phyloP scores from a whole-genome alignment of 2,888 invertebrate genomes.

The Pharmacophagus antenor region DNA sequence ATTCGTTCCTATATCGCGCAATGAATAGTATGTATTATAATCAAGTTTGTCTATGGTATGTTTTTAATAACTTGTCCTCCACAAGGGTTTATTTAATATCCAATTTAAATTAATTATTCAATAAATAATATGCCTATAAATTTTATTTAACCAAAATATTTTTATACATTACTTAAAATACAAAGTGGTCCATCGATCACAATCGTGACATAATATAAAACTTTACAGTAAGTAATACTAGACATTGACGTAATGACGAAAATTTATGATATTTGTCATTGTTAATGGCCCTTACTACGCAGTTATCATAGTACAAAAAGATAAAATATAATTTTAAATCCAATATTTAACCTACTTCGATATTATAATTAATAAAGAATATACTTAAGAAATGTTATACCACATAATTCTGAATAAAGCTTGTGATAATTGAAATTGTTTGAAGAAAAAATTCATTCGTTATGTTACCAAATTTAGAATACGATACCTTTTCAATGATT shows the following conservation, averaged over 20 bases:
- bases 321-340: neutral
- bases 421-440: neutral
- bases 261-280: too few relatives aligned
- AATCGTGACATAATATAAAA: too few relatives aligned
- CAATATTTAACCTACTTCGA: neutral
- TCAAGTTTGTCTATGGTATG: slow-evolving; percentile 21
- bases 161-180: too few relatives aligned
- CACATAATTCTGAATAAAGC: neutral
- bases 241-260: too few relatives aligned
- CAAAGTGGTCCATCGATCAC: too few relatives aligned
- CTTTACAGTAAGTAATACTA: too few relatives aligned
- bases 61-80: neutral
- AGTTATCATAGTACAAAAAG: too few relatives aligned
- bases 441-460: neutral
- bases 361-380: neutral
- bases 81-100: neutral
- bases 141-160: too few relatives aligned
- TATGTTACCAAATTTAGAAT: neutral
- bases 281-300: too few relatives aligned
- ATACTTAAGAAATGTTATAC: too few relatives aligned
- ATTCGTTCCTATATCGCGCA: slow-evolving; percentile 14
- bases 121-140: neutral
- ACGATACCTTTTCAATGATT: slow-evolving; percentile 1
- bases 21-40: slow-evolving; percentile 3
- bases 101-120: too few relatives aligned